Evolutionary conservation across 1,140 invertebrate genomes (phyloP).

Genomic region (Drosophila bifasciata): DNA sequence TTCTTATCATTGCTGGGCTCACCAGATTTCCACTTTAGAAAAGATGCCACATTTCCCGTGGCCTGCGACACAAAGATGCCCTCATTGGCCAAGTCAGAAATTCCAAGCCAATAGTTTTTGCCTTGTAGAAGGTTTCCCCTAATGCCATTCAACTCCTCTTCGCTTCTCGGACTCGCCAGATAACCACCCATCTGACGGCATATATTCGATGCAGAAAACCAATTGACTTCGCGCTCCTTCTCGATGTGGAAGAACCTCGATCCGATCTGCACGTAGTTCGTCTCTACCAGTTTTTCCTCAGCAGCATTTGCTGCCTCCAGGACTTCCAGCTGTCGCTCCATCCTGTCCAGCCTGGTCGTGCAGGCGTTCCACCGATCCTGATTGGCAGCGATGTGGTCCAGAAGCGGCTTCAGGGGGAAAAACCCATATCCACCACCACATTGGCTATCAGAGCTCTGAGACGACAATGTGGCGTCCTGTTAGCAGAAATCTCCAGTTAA

Average conservation of each 20-base stretch:
- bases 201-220: constrained; percentile 19
- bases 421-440: constrained; percentile 5
- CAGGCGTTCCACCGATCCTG: constrained; percentile 1
- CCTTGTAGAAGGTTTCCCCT: not conserved
- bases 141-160: not conserved
- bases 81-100: not conserved
- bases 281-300: not conserved
- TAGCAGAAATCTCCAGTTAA: too few species aligned
- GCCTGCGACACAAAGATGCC: not conserved
- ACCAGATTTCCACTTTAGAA: not conserved
- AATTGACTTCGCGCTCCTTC: not conserved
- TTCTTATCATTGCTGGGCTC: not conserved
- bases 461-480: too few species aligned
- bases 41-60: not conserved
- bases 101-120: constrained; percentile 20
- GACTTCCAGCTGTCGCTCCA: not conserved
- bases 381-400: constrained; percentile 1
- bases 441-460: not conserved
- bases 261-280: not conserved
- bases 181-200: constrained; percentile 19
- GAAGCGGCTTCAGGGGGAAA: not conserved
- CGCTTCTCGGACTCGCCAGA: constrained; percentile 16
- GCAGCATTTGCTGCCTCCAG: not conserved
- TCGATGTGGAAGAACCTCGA: constrained; percentile 39
- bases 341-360: not conserved